These are phyloP conservation scores for Spheniscus mendiculus DNA, from an alignment of 2,113 vertebrate species.

Conservation along the genomic window DNA sequence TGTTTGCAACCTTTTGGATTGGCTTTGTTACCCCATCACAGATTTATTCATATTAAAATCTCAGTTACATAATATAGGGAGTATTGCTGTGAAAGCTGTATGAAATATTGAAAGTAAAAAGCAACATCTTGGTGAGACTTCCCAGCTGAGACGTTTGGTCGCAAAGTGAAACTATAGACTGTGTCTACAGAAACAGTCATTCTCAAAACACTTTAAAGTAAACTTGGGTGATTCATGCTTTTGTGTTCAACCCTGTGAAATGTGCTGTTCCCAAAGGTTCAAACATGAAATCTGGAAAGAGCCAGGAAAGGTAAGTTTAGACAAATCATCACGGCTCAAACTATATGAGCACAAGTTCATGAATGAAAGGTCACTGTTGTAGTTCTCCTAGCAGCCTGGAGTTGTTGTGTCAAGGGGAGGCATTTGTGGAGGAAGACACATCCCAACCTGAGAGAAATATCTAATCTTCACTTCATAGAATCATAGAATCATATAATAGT, in stretches of 20 bases:
- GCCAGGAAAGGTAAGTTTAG: not conserved
- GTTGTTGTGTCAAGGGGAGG: not conserved
- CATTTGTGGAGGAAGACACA: not conserved
- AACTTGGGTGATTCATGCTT: not conserved
- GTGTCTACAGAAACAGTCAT: not conserved
- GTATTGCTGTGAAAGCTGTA: not conserved
- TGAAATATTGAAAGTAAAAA: not conserved
- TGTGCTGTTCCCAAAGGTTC: not conserved
- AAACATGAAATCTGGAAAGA: not conserved
- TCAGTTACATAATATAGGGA: not conserved
- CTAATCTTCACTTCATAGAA: not conserved
- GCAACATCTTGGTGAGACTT: not conserved
- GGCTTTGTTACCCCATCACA: not conserved
- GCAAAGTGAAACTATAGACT: not conserved
- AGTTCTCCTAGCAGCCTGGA: not conserved
- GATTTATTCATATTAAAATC: not conserved
- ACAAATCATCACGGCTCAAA: not conserved
- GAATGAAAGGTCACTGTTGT: not conserved
- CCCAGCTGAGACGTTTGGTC: not conserved
- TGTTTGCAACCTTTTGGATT: not conserved
- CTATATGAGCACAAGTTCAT: not conserved
- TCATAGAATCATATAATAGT: too few species aligned
- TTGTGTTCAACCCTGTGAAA: not conserved
- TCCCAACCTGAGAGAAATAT: not conserved
- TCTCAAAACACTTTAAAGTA: not conserved